Evolutionary conservation across 2,113 vertebrate species (phyloP).

Genomic region (Colius striatus): DNA sequence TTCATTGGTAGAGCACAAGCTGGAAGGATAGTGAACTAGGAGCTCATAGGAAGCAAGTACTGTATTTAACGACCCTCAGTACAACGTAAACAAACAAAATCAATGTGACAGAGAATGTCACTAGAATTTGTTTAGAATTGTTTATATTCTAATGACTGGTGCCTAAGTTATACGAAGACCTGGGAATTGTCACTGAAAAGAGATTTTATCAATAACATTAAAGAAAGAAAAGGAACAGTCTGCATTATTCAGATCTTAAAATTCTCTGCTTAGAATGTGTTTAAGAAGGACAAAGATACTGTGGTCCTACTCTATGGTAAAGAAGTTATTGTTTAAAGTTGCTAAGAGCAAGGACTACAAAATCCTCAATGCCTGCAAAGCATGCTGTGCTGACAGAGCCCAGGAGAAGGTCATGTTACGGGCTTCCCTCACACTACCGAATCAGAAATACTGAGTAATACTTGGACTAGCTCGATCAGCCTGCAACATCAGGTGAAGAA

Average conservation of each 20-base stretch:
- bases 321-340: not conserved
- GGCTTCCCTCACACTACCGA: not conserved
- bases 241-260: not conserved
- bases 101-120: not conserved
- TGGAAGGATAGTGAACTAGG: not conserved
- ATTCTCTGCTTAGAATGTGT: not conserved
- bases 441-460: not conserved
- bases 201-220: not conserved
- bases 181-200: not conserved
- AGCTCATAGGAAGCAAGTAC: not conserved
- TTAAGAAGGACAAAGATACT: not conserved
- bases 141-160: not conserved
- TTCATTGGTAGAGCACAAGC: not conserved
- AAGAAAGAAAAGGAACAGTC: not conserved
- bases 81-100: not conserved
- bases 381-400: not conserved
- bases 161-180: not conserved
- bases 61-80: not conserved
- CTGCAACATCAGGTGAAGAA: not conserved
- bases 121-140: not conserved
- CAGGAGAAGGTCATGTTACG: not conserved
- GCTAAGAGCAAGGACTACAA: not conserved
- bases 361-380: not conserved
- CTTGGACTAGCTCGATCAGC: not conserved
- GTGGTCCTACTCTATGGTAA: not conserved